Evolutionary conservation across 2,113 vertebrate species (phyloP).

Genomic region (Orcinus orca): DNA sequence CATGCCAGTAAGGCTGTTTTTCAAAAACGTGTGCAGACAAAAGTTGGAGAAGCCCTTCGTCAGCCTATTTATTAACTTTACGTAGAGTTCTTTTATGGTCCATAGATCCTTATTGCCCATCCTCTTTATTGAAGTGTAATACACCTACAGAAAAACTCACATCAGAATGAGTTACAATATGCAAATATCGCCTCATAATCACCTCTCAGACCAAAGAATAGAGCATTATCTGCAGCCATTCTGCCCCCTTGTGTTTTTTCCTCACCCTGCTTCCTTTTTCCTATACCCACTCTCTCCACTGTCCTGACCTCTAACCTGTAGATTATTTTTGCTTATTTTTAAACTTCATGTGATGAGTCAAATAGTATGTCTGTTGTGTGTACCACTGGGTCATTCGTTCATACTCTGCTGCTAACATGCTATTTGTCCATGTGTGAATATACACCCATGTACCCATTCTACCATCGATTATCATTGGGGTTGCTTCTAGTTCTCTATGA

Average conservation of each 20-base stretch:
- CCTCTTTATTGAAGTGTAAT: not conserved
- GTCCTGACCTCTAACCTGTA: not conserved
- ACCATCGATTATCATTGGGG: not conserved
- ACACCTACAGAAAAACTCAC: not conserved
- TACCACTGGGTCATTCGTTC: not conserved
- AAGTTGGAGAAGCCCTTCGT: not conserved
- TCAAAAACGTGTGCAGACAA: not conserved
- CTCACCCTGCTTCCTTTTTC: not conserved
- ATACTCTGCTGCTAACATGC: not conserved
- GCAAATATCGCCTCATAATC: not conserved
- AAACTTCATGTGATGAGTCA: not conserved
- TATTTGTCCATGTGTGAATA: not conserved
- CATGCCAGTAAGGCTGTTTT: not conserved
- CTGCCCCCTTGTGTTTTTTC: too few species aligned
- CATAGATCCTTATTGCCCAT: not conserved
- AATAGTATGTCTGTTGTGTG: not conserved
- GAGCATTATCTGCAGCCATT: not conserved
- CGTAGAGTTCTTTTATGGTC: not conserved
- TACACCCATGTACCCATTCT: not conserved
- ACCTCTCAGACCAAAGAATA: not conserved
- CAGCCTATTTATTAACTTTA: not conserved
- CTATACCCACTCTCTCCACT: not conserved
- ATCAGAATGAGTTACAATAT: not conserved
- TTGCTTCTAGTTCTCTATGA: not conserved
- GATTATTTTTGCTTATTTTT: not conserved